Evolutionary conservation across 2,113 vertebrate species (phyloP).

Genomic region (Hymenochirus boettgeri): DNA sequence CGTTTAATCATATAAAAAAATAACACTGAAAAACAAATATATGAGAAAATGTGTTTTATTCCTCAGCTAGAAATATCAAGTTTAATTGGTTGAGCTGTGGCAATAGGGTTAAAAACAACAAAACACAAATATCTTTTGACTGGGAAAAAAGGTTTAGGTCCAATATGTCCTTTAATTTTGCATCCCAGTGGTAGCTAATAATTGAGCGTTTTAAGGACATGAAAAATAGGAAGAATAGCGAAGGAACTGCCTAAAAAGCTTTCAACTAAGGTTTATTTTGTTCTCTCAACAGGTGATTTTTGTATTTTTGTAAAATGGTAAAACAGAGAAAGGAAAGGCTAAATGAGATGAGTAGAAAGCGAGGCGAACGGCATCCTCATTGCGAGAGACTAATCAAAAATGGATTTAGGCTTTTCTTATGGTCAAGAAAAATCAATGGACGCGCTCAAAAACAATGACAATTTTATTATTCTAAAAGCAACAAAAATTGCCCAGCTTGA

Average conservation of each 20-base stretch:
- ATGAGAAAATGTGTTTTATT: constrained; percentile 84
- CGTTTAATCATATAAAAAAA: no score
- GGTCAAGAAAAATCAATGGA: constrained; percentile 59
- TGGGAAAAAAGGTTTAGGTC: constrained; percentile 76
- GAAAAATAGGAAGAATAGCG: constrained; percentile 58
- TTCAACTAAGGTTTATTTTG: constrained; percentile 73
- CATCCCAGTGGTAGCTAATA: constrained; percentile 73
- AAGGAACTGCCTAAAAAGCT: constrained; percentile 71
- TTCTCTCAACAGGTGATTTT: constrained; percentile 85
- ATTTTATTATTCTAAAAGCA: constrained; percentile 48
- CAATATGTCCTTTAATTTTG: constrained; percentile 77
- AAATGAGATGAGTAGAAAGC: constrained; percentile 71
- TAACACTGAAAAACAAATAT: constrained; percentile 81
- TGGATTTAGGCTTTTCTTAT: constrained; percentile 53
- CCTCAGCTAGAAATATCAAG: constrained; percentile 86
- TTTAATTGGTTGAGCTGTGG: constrained; percentile 95
- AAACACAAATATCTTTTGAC: constrained; percentile 67
- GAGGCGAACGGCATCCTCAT: constrained; percentile 63
- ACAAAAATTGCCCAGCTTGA: constrained; percentile 46
- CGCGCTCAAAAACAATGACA: constrained; percentile 64
- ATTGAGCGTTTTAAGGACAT: constrained; percentile 75
- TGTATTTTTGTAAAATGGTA: constrained; percentile 59
- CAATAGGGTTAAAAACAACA: constrained; percentile 84
- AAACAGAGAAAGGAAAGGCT: constrained; percentile 55
- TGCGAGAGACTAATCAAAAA: constrained; percentile 67